Conservation (phyloP, 2,888 invertebrate species). For the Scaptomyza caliginosa region DNA sequence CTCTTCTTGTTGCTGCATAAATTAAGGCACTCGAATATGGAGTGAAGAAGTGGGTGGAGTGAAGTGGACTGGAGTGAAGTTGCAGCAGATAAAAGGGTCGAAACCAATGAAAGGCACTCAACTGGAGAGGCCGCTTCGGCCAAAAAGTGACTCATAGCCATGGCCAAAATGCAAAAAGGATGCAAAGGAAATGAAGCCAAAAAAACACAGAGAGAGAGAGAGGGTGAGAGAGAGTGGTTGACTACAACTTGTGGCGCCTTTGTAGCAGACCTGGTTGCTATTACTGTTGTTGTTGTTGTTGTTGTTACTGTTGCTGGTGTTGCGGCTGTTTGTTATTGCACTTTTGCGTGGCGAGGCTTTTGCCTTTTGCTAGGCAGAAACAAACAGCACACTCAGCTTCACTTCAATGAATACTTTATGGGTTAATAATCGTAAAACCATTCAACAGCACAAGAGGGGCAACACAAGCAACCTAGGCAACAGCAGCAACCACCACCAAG, state of each 20-base stretch:
- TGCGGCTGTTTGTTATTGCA: conserved; percentile 74
- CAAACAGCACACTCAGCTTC: conserved; percentile 68
- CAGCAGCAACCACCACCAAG: background rate
- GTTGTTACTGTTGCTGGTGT: conserved; percentile 37
- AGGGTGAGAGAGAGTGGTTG: conserved; percentile 37
- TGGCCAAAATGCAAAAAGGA: conserved; percentile 42
- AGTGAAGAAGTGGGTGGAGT: conserved; percentile 15
- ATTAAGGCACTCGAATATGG: conserved; percentile 60
- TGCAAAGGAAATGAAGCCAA: conserved; percentile 18
- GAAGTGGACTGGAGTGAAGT: conserved; percentile 24
- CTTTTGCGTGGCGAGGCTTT: conserved; percentile 70
- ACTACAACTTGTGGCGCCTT: conserved; percentile 76
- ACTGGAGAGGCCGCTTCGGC: conserved; percentile 38
- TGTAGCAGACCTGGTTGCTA: conserved; percentile 40
- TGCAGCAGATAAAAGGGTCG: conserved; percentile 56
- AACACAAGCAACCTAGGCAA: conserved; percentile 1
- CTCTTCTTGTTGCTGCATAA: conserved; percentile 72
- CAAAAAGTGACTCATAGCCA: conserved; percentile 52
- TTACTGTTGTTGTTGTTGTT: conserved; percentile 39
- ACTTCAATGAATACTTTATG: conserved; percentile 82
- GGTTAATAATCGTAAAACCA: conserved; percentile 82
- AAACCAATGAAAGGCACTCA: conserved; percentile 71
- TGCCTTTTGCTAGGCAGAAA: conserved; percentile 18
- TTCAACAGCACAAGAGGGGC: conserved; percentile 59
- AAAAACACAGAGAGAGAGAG: background rate